Evolutionary conservation across 2,113 vertebrate genomes (phyloP).

Genomic region (Myocastor coypus): DNA sequence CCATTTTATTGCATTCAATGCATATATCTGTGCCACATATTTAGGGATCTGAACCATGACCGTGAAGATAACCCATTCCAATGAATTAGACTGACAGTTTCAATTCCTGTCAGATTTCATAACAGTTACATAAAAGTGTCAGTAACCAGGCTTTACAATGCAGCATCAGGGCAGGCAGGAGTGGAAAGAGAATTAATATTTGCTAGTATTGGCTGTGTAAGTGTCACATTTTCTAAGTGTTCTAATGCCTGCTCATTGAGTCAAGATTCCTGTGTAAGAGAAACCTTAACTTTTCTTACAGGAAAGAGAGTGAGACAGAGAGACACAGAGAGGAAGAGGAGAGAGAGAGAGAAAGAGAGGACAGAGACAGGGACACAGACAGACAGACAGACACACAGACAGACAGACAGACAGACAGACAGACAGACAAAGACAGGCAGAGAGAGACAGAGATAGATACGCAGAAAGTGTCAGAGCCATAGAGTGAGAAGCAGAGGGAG

Average conservation of each 20-base stretch:
- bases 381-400: background rate
- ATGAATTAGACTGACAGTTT: slow-evolving; percentile 57
- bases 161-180: background rate
- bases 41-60: background rate
- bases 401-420: background rate
- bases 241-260: slow-evolving; percentile 7
- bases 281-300: slow-evolving; percentile 19
- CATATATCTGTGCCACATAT: background rate
- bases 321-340: no score
- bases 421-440: background rate
- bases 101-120: slow-evolving; percentile 49
- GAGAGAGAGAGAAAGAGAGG: no score
- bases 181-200: slow-evolving; percentile 40
- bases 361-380: no score
- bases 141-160: slow-evolving; percentile 48
- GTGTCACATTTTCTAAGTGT: slow-evolving; percentile 13
- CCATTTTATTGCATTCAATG: background rate
- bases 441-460: background rate
- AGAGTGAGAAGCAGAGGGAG: no score
- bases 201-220: slow-evolving; percentile 16
- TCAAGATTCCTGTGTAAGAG: slow-evolving; percentile 8
- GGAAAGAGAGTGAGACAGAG: background rate
- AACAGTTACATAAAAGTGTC: slow-evolving; percentile 56
- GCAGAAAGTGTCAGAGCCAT: fast-evolving
- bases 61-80: slow-evolving; percentile 8